Percentiles rank a stretch among this genome's conserved stretches.
phyloP scores from a whole-genome alignment of 2,888 invertebrate species.

The Nematopogon swammerdamellus region DNA sequence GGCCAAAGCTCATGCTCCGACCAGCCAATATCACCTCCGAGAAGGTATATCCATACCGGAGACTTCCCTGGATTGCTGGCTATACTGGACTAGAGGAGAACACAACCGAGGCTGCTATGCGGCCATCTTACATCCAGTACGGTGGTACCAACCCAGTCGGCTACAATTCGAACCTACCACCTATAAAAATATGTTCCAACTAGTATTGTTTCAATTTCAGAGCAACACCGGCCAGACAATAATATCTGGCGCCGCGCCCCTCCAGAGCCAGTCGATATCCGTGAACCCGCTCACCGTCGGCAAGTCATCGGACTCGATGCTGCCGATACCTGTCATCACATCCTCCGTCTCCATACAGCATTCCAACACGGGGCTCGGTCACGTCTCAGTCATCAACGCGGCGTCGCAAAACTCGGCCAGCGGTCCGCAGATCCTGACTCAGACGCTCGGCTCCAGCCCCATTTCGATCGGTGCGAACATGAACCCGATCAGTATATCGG shows the following conservation, averaged over 20 bases:
- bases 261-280: conserved; percentile 34
- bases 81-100: too few species aligned
- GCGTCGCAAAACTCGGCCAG: conserved; percentile 10
- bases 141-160: too few species aligned
- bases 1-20: too few species aligned
- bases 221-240: conserved; percentile 25
- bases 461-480: conserved; percentile 7
- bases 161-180: too few species aligned
- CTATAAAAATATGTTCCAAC: background rate
- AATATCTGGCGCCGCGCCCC: conserved; percentile 23
- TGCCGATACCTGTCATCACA: conserved; percentile 22
- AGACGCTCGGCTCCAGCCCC: conserved; percentile 15
- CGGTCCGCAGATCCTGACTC: conserved; percentile 14
- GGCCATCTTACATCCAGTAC: too few species aligned
- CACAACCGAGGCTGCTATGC: too few species aligned
- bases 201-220: conserved; percentile 17
- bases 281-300: conserved; percentile 34
- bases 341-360: conserved; percentile 39
- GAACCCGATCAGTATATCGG: conserved; percentile 49
- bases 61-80: too few species aligned
- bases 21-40: too few species aligned
- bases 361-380: conserved; percentile 36
- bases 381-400: conserved; percentile 23
- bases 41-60: too few species aligned
- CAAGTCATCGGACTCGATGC: conserved; percentile 33